Evolutionary conservation across 37 sponge, comb jelly and placozoan species (phyloP).

Genomic region (Bolinopsis microptera): DNA sequence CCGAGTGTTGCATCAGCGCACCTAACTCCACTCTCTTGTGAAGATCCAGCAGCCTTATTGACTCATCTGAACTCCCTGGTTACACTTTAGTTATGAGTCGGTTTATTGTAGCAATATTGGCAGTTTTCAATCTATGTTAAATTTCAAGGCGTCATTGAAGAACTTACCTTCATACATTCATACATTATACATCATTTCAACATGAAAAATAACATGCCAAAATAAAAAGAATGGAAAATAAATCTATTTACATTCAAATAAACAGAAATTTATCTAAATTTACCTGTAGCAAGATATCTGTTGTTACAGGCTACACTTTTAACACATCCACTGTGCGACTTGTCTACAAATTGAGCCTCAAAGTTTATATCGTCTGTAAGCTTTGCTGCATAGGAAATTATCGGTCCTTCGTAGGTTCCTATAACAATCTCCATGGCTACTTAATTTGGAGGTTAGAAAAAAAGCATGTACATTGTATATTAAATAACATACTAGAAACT

Average conservation of each 20-base stretch:
- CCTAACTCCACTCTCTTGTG: slow-evolving; percentile 60
- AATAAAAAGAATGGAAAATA: too few relatives aligned
- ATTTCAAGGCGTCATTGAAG: too few relatives aligned
- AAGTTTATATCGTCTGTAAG: not conserved
- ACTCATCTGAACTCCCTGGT: slow-evolving; percentile 65
- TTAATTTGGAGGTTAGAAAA: too few relatives aligned
- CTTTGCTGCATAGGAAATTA: slow-evolving; percentile 9
- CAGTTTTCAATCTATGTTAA: too few relatives aligned
- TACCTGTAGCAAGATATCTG: slow-evolving; percentile 55
- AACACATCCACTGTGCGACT: slow-evolving; percentile 62
- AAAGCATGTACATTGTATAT: too few relatives aligned
- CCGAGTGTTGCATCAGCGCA: slow-evolving; percentile 52
- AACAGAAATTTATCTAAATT: not conserved
- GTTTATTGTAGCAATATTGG: too few relatives aligned
- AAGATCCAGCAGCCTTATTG: slow-evolving; percentile 55
- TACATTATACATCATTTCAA: too few relatives aligned
- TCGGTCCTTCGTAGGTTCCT: slow-evolving; percentile 60
- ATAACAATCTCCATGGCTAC: slow-evolving; percentile 65
- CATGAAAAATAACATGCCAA: too few relatives aligned
- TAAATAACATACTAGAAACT: too few relatives aligned
- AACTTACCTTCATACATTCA: too few relatives aligned
- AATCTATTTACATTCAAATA: not conserved
- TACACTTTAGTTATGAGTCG: not conserved
- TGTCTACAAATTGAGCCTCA: slow-evolving; percentile 38
- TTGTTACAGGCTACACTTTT: slow-evolving; percentile 59